phyloP scores from a whole-genome alignment of 2,113 vertebrate species.

The Pelecanoides urinatrix region DNA sequence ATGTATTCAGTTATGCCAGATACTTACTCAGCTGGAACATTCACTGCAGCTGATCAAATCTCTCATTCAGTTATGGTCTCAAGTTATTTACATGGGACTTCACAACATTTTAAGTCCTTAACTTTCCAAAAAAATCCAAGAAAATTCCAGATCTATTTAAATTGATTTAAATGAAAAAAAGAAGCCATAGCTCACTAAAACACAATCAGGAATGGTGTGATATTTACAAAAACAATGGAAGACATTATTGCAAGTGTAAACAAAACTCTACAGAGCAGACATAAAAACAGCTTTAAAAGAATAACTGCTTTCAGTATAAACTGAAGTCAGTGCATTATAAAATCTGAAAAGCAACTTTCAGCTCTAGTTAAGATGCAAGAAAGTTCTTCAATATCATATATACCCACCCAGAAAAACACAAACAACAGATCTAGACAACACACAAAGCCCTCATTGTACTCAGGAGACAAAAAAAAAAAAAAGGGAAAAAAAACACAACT shows the following conservation, averaged over 20 bases:
- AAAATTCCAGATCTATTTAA: neutral
- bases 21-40: slow-evolving; percentile 23
- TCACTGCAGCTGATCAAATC: slow-evolving; percentile 5
- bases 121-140: neutral
- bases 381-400: neutral
- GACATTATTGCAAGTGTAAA: neutral
- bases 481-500: neutral
- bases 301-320: neutral
- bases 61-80: neutral
- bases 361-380: neutral
- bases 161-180: neutral
- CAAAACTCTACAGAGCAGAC: neutral
- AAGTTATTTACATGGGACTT: neutral
- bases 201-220: neutral
- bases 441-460: neutral
- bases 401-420: neutral
- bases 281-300: neutral
- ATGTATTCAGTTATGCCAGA: slow-evolving; percentile 27
- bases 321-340: neutral
- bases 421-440: neutral
- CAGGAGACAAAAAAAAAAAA: neutral
- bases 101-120: neutral
- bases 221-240: neutral
- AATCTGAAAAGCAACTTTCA: slow-evolving; percentile 2
- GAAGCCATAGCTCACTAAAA: neutral